Evolutionary conservation across 2,797 vertebrate species (phyloP).

Genomic region (Anguilla obscura): DNA sequence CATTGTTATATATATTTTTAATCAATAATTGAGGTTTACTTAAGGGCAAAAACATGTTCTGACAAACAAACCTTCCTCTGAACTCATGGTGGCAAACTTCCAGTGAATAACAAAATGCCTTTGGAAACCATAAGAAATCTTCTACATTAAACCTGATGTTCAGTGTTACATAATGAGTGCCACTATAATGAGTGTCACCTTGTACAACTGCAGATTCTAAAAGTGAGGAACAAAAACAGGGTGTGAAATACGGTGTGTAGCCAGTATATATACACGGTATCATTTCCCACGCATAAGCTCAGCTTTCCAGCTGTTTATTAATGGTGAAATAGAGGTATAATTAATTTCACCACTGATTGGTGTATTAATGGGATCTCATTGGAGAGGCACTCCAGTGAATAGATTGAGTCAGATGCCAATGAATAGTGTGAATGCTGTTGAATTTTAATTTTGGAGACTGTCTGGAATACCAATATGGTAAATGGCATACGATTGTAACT

Average conservation of each 20-base stretch:
- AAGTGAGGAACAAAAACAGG: neutral
- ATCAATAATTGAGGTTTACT: neutral
- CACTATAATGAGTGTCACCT: neutral
- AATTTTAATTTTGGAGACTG: constrained; percentile 8
- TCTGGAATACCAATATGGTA: neutral
- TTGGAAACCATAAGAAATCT: neutral
- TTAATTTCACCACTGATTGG: constrained; percentile 16
- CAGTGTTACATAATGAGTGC: neutral
- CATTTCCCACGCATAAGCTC: neutral
- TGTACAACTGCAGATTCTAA: neutral
- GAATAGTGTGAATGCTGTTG: neutral
- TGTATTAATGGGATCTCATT: constrained; percentile 13
- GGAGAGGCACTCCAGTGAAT: neutral
- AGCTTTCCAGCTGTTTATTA: neutral
- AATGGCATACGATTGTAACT: neutral
- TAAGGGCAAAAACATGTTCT: neutral
- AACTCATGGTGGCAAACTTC: neutral
- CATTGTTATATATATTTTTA: neutral
- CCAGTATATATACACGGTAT: neutral
- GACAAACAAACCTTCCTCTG: neutral
- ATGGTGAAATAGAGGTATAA: constrained; percentile 2
- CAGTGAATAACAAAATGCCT: neutral
- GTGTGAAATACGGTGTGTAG: neutral
- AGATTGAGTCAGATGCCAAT: neutral
- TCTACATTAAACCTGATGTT: neutral